These are phyloP conservation scores for Coregonus clupeaformis DNA, from an alignment of 2,113 vertebrate species.

Conservation along the genomic window DNA sequence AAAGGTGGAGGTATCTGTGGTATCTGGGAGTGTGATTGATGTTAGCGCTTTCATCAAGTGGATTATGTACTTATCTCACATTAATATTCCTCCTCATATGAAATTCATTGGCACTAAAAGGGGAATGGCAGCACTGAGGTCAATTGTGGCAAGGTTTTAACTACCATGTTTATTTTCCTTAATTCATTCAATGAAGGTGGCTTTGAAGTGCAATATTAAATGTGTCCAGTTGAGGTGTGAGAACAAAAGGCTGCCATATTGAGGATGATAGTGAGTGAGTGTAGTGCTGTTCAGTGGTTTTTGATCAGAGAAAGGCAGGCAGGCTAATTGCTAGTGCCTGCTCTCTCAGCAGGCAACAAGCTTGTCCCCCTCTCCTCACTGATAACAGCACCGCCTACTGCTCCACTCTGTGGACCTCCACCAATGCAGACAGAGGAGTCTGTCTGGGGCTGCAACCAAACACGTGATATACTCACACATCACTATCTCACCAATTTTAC, in stretches of 20 bases:
- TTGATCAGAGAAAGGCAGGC: not conserved
- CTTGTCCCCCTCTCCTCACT: slow-evolving; percentile 14
- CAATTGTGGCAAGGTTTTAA: slow-evolving; percentile 9
- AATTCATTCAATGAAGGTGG: not conserved
- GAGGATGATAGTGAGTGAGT: not conserved
- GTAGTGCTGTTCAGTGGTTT: not conserved
- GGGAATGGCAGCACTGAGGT: slow-evolving; percentile 8
- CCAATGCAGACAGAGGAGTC: not conserved
- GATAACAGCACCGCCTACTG: slow-evolving; percentile 15
- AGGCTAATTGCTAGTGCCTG: slow-evolving; percentile 33
- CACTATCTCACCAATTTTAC: slow-evolving; percentile 10
- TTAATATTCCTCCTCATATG: not conserved
- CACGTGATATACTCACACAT: not conserved
- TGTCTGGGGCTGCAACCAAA: not conserved
- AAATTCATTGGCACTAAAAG: slow-evolving; percentile 4
- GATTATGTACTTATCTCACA: slow-evolving; percentile 4
- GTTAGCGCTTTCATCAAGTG: slow-evolving; percentile 25
- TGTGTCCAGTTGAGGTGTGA: not conserved
- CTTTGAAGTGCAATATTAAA: not conserved
- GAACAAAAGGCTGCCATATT: not conserved
- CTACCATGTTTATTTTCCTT: slow-evolving; percentile 1
- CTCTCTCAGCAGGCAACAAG: slow-evolving; percentile 43
- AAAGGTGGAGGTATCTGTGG: slow-evolving; percentile 19
- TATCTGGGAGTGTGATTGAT: slow-evolving; percentile 11
- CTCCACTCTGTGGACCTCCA: slow-evolving; percentile 1